Evolutionary conservation across 2,888 invertebrate species (phyloP), one percentile per base, ranked within the genome.

Genomic region (Thymelicus acteon): DNA sequence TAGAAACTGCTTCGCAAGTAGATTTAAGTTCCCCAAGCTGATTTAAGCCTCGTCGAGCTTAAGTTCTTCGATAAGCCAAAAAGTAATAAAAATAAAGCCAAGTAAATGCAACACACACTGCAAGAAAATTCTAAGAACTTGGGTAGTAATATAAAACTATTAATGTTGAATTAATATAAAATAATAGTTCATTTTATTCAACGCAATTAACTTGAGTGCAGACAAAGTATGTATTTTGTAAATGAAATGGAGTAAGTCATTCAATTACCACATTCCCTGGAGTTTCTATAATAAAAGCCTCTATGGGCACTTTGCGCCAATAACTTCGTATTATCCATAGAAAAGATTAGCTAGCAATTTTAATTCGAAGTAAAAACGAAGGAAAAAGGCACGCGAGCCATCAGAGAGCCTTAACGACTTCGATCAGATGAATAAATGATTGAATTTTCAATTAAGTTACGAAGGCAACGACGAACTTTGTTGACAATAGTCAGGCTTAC

Each of bases 371-470:
- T 83, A 84, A 87, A 89, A 90, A 87, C 83, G 77, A 84, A 86
- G 80, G 82, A 85, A 87, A 86, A 86, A 83, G 82, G 81, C 83
- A 87, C 82, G 84, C 83, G 75, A 85, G 78, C 89, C 86, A 89
- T 91, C 90, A 88, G 85, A 85, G 83, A 85, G 81, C 85, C 82
- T 83, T 91, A 90, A 91, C 88, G 89, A 90, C 83, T 85, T 79
- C 84, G 86, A 87, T 89, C 85, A 86, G 87, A 89, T 92, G 89
- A 92, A 92, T 91, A 91, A 91, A 91, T 92, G 87, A 92, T 92
- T 91, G 90, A 91, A 91, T 92, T 92, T 90, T 90, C 88, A 91
- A 91, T 91, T 90, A 90, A 91, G 89, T 90, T 91, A 89, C 88
- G 82, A 85, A 82, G 77, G 81, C 83, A 84, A 82, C 77, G 82